Base-by-base conservation (phyloP, 2,888 invertebrate genomes). In the Agapostemon virescens region DNA sequence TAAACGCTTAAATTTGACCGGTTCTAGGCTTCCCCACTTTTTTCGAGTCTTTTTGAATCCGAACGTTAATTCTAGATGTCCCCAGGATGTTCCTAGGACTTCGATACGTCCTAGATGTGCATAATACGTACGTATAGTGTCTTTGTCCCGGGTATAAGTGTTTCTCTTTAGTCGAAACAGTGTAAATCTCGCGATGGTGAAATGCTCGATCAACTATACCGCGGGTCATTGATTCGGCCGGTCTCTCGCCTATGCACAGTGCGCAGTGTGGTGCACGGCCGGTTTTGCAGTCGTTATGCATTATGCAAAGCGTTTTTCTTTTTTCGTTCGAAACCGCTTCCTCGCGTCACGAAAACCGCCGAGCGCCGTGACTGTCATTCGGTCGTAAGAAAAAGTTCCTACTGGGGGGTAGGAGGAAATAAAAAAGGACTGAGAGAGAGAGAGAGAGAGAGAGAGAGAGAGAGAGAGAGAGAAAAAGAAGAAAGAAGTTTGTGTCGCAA, bases 211-310 rank as follows among this genome's bases (percentile, higher is more conserved):
- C 84, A 80, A 69, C 81, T 82, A 82, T 80, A 74, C 69, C 82
- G 83, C 82, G 77, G 85, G 85, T 88, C 87, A 88, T 88, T 86
- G 88, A 88, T 88, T 86, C 84, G 80, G 73, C 81, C 70, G 75
- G 78, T 74, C 84, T 71, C 76, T 82, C 74, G 70, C 79, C 69
- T 84, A 79, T 78, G 52, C 23, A 52, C 15, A 71, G 33, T 33
- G 33, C 5, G 33, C 45, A 7, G 20, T 74, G 74, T 77, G 78
- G 74, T 77, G 78, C 45, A 84, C 75, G 71, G 73, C 78, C 58
- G 74, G 63, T 72, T n/a, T n/a, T 69, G n/a, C 81, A 68, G 68
- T 63, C 63, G 79, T 81, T 86, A 81, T 86, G 76, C 74, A 86
- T 86, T 86, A 86, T 86, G 85, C 85, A 86, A 74, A 83, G 78